Base-by-base conservation (phyloP, 2,797 vertebrate genomes). In the Sylvilagus floridanus region DNA sequence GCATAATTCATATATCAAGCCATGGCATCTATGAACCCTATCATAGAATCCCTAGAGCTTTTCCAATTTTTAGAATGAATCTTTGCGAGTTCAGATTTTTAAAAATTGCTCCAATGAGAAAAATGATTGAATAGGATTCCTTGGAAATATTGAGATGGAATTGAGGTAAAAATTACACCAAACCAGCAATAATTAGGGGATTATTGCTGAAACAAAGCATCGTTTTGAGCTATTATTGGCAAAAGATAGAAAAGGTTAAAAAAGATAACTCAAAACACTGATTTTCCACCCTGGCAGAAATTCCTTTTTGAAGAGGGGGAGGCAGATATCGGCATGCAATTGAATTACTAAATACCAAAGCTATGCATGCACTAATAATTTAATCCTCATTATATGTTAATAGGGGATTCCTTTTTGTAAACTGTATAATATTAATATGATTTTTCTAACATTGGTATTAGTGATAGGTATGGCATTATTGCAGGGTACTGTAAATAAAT, bases 1-100 rank as follows among this genome's bases (percentile, higher is more conserved):
- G 96, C 93, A 85, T 95, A 95, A 96, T 96, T 96, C 97, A 96
- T 97, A 96, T 94, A 97, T 97, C 97, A 97, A 96, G 91, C 10
- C 63, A 69, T 72, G 68, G 93, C 97, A 95, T 88, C 73, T 97
- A 92, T 93, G 97, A 95, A 84, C 96, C 96, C 77, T 91, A 91
- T 96, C 95, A 96, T 26, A 84, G 91, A 96, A 94, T 97, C 87
- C 68, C 97, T 84, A 77, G 89, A 75, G 88, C 79, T 84, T 96
- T 97, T 97, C 85, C 71, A 63, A 95, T 68, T 78, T 97, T 97
- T 62, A 82, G 69, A 92, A 96, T 77, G 90, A 95, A 68, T 10
- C 90, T 97, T 96, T 88, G 84, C 93, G 91, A 96, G 91, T 95
- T 96, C 92, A 93, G 82, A 75, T 89, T 87, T 90, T 79, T n/a